phyloP scores from a whole-genome alignment of 2,797 vertebrate species.

The Epinephelus malabaricus region DNA sequence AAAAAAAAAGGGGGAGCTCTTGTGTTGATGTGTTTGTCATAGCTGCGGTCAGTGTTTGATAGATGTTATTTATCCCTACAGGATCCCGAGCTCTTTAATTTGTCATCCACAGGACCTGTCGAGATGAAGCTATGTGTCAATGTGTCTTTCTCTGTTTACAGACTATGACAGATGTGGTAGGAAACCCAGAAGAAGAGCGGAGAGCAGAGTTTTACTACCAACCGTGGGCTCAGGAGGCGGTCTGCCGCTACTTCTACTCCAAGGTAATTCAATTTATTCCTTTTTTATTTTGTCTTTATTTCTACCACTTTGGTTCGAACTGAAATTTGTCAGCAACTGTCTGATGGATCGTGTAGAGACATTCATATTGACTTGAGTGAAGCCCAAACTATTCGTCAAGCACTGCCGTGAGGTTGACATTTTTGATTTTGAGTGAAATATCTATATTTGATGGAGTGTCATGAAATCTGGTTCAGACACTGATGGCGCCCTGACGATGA shows the following conservation, averaged over 20 bases:
- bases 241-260: constrained; percentile 99
- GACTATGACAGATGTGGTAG: constrained; percentile 99
- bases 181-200: constrained; percentile 97
- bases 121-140: constrained; percentile 2
- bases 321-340: too few relatives aligned
- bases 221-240: constrained; percentile 98
- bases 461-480: too few relatives aligned
- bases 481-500: too few relatives aligned
- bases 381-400: too few relatives aligned
- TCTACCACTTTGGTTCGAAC: background rate
- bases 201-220: constrained; percentile 99
- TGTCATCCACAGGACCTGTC: background rate
- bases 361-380: too few relatives aligned
- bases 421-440: too few relatives aligned
- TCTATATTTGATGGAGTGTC: too few relatives aligned
- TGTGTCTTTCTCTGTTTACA: constrained; percentile 68
- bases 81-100: background rate
- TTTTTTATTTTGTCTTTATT: background rate
- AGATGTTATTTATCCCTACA: background rate
- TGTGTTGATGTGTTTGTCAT: background rate
- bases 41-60: background rate
- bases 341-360: too few relatives aligned
- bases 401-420: too few relatives aligned
- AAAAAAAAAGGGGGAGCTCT: background rate
- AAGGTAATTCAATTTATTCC: constrained; percentile 86